Evolutionary conservation across 1,140 invertebrate genomes (phyloP).

Genomic region (Andrena cerasifolii): DNA sequence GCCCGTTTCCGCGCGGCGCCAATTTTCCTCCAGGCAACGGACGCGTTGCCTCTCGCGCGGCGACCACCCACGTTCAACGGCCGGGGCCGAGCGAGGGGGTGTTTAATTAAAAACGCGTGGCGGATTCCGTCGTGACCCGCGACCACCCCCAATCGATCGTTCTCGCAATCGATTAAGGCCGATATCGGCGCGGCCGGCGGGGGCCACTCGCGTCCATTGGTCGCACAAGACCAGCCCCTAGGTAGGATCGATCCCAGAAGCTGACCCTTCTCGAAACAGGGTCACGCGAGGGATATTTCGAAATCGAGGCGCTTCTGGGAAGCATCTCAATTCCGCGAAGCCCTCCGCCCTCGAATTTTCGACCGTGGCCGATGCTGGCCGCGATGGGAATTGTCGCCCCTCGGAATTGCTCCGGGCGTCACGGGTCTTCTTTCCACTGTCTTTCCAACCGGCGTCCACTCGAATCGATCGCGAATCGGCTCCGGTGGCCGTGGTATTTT

Average conservation of each 20-base stretch:
- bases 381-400: constrained; percentile 1
- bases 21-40: constrained; percentile 33
- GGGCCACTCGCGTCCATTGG: constrained; percentile 10
- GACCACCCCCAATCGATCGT: constrained; percentile 33
- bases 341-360: constrained; percentile 27
- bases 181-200: constrained; percentile 15
- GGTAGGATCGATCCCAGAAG: constrained; percentile 42
- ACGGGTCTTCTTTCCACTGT: too few relatives aligned
- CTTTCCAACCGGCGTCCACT: too few relatives aligned
- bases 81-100: constrained; percentile 3
- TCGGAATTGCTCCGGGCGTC: too few relatives aligned
- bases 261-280: constrained; percentile 53
- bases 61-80: constrained; percentile 11
- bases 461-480: too few relatives aligned
- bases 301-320: constrained; percentile 45
- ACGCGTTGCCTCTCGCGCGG: neutral
- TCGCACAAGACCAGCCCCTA: constrained; percentile 29
- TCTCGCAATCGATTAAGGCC: constrained; percentile 30
- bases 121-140: constrained; percentile 7
- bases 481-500: too few relatives aligned
- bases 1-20: constrained; percentile 15
- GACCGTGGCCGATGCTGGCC: neutral
- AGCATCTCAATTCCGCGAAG: constrained; percentile 48
- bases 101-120: constrained; percentile 37
- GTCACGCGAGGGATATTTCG: constrained; percentile 54